Conservation (phyloP, 2,888 invertebrate genomes). For the Galerucella pusilla region DNA sequence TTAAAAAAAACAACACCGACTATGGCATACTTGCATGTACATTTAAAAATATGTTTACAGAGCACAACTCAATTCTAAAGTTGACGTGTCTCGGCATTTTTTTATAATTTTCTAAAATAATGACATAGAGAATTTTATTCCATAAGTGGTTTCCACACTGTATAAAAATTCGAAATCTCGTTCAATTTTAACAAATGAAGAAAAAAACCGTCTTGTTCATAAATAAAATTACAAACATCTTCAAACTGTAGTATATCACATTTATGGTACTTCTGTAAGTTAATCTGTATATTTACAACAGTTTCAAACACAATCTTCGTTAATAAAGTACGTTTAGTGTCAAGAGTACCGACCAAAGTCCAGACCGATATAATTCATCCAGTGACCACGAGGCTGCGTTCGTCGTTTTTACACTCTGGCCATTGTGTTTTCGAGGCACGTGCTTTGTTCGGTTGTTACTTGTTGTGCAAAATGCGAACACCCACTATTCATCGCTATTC, state of each 20-base stretch:
- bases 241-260: slow-evolving; percentile 44
- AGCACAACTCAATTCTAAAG: too few relatives aligned
- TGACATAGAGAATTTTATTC: too few relatives aligned
- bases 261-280: slow-evolving; percentile 44
- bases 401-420: slow-evolving; percentile 24
- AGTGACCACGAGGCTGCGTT: slow-evolving; percentile 49
- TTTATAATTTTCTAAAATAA: too few relatives aligned
- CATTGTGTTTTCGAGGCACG: slow-evolving; percentile 35
- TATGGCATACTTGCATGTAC: too few relatives aligned
- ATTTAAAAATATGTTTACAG: too few relatives aligned
- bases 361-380: slow-evolving; percentile 52
- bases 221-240: slow-evolving; percentile 39
- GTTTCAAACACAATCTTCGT: slow-evolving; percentile 51
- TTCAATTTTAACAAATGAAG: too few relatives aligned
- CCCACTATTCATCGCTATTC: slow-evolving; percentile 37
- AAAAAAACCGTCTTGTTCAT: slow-evolving; percentile 10
- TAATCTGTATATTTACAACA: slow-evolving; percentile 56
- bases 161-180: too few relatives aligned
- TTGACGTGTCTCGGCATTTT: too few relatives aligned
- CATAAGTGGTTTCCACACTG: too few relatives aligned
- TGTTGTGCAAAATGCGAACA: slow-evolving; percentile 40
- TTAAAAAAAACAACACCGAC: too few relatives aligned
- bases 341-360: slow-evolving; percentile 41
- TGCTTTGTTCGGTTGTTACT: slow-evolving; percentile 34
- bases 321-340: slow-evolving; percentile 56